These are phyloP conservation scores for Drosophila subobscura DNA, from an alignment of 1,140 invertebrate species.

Conservation along the genomic window DNA sequence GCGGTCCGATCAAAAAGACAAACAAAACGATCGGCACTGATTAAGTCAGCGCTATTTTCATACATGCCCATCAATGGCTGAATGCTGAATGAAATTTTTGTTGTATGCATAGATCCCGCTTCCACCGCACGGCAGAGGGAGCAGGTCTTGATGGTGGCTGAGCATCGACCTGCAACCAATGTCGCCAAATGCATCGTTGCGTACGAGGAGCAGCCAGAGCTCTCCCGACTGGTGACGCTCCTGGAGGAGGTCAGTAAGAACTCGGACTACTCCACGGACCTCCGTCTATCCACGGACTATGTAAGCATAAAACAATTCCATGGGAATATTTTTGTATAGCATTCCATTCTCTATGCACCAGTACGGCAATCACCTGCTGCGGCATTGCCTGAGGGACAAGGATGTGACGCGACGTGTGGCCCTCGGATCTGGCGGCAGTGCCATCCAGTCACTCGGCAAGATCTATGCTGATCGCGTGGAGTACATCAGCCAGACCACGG, in stretches of 20 bases:
- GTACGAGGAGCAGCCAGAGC: slow-evolving; percentile 50
- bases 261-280: slow-evolving; percentile 65
- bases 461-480: slow-evolving; percentile 67
- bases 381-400: background rate
- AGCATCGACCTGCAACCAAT: slow-evolving; percentile 62
- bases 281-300: slow-evolving; percentile 63
- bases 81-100: slow-evolving; percentile 22
- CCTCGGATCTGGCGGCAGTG: slow-evolving; percentile 45
- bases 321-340: no score
- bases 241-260: slow-evolving; percentile 75
- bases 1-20: no score
- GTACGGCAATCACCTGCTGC: slow-evolving; percentile 56
- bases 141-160: slow-evolving; percentile 51
- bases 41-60: slow-evolving; percentile 66
- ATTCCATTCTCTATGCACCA: background rate
- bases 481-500: slow-evolving; percentile 47
- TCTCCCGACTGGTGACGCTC: slow-evolving; percentile 44
- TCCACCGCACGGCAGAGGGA: slow-evolving; percentile 10
- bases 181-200: slow-evolving; percentile 62
- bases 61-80: slow-evolving; percentile 16
- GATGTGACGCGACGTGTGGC: slow-evolving; percentile 39
- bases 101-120: background rate
- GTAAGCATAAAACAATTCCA: slow-evolving; percentile 37
- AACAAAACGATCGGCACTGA: slow-evolving; percentile 27
- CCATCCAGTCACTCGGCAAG: slow-evolving; percentile 52